These are phyloP conservation scores for Noctua janthina DNA, from an alignment of 2,888 invertebrate genomes.

Conservation along the genomic window DNA sequence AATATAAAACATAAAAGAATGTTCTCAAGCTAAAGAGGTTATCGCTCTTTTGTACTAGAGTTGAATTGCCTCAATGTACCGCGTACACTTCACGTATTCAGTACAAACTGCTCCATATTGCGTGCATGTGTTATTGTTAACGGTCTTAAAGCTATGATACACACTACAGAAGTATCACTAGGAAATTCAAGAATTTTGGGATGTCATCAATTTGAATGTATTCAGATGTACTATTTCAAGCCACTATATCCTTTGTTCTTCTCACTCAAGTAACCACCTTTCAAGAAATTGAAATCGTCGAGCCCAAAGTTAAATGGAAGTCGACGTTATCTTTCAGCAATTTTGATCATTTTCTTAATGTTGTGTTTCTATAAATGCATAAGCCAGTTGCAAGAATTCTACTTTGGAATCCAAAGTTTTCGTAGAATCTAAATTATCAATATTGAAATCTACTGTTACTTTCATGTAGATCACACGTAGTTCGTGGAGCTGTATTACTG, in stretches of 20 bases:
- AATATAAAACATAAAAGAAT: constrained; percentile 31
- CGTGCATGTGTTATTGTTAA: constrained; percentile 65
- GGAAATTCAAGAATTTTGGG: not conserved
- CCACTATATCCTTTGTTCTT: not conserved
- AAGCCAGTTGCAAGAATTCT: not conserved
- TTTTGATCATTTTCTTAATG: not conserved
- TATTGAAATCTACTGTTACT: not conserved
- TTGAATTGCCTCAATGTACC: constrained; percentile 57
- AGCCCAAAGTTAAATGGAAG: not conserved
- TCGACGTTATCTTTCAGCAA: not conserved
- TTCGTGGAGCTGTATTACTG: constrained; percentile 48
- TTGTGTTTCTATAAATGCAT: not conserved
- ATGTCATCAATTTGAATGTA: not conserved
- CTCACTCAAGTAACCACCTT: not conserved
- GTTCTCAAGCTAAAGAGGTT: constrained; percentile 60
- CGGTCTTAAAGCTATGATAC: constrained; percentile 16
- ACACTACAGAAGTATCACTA: constrained; percentile 44
- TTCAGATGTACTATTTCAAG: not conserved
- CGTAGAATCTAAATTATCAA: not conserved
- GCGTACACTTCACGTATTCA: constrained; percentile 39
- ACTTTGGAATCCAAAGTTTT: not conserved
- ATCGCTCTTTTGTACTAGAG: constrained; percentile 58
- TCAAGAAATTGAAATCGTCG: not conserved
- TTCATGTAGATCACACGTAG: constrained; percentile 28
- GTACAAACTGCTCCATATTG: constrained; percentile 60